Percentiles rank a stretch among this genome's conserved stretches.
Conservation (phyloP, 2,113 vertebrate genomes). For the Chaetops frenatus region DNA sequence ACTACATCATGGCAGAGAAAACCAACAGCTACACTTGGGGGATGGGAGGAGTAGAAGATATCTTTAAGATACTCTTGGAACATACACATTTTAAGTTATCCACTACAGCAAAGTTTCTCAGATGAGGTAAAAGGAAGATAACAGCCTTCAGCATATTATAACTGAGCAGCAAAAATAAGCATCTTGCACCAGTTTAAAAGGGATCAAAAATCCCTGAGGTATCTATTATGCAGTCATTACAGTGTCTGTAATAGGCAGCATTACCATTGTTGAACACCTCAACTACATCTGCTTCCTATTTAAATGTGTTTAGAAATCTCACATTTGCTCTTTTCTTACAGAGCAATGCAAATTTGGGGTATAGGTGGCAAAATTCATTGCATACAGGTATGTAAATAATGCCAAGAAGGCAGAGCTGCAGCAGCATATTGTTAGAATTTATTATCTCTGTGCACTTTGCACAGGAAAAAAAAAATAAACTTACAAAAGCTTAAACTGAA, state of each 20-base stretch:
- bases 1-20: neutral
- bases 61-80: neutral
- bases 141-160: neutral
- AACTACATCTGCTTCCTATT: neutral
- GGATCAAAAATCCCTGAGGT: neutral
- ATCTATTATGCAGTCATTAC: neutral
- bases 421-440: neutral
- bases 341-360: neutral
- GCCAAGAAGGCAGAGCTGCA: neutral
- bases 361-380: neutral
- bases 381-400: neutral
- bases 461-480: neutral
- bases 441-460: neutral
- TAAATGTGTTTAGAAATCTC: rapidly evolving
- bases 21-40: neutral
- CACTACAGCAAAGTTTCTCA: neutral
- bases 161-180: neutral
- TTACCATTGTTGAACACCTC: neutral
- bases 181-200: neutral
- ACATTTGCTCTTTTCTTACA: neutral
- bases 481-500: neutral
- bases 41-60: neutral
- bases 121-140: neutral
- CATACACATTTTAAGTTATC: neutral
- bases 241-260: neutral